Evolutionary conservation across 2,888 invertebrate genomes (phyloP).

Genomic region (Hofmannophila pseudospretella): DNA sequence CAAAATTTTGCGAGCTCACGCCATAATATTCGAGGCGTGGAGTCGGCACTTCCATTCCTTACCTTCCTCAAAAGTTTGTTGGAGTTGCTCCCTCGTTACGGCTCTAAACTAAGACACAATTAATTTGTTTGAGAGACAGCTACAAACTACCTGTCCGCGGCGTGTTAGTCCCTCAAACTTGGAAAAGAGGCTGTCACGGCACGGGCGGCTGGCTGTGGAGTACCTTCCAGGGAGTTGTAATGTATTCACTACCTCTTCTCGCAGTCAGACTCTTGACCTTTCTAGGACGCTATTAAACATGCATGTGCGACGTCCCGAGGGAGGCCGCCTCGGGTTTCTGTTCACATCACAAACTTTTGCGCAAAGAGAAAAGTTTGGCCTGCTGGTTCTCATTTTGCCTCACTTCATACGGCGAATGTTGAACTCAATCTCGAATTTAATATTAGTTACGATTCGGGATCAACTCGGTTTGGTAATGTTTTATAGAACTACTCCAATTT

Average conservation of each 20-base stretch:
- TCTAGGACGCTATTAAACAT: conserved; percentile 72
- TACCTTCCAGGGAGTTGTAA: conserved; percentile 56
- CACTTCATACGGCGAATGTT: conserved; percentile 44
- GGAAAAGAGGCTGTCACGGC: conserved; percentile 59
- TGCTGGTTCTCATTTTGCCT: conserved; percentile 58
- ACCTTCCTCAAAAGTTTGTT: conserved; percentile 63
- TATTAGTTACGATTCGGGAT: conserved; percentile 31
- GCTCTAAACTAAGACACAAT: conserved; percentile 67
- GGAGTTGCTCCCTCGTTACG: conserved; percentile 57
- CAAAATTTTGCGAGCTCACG: conserved; percentile 47
- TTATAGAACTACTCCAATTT: background rate
- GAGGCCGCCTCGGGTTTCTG: conserved; percentile 53
- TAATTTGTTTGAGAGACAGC: conserved; percentile 73
- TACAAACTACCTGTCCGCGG: conserved; percentile 69
- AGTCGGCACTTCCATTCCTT: conserved; percentile 42
- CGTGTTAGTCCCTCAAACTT: conserved; percentile 55
- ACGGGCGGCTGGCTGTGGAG: conserved; percentile 34
- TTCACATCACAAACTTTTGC: conserved; percentile 63
- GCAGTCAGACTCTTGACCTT: conserved; percentile 70
- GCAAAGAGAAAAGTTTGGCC: conserved; percentile 67
- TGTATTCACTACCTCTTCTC: conserved; percentile 65
- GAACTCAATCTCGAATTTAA: conserved; percentile 38
- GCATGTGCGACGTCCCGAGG: conserved; percentile 61
- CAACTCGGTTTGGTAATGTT: conserved; percentile 18
- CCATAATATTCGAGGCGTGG: conserved; percentile 36